Conservation (phyloP, 1,140 invertebrate genomes). For the Scaptodrosophila lebanonensis region DNA sequence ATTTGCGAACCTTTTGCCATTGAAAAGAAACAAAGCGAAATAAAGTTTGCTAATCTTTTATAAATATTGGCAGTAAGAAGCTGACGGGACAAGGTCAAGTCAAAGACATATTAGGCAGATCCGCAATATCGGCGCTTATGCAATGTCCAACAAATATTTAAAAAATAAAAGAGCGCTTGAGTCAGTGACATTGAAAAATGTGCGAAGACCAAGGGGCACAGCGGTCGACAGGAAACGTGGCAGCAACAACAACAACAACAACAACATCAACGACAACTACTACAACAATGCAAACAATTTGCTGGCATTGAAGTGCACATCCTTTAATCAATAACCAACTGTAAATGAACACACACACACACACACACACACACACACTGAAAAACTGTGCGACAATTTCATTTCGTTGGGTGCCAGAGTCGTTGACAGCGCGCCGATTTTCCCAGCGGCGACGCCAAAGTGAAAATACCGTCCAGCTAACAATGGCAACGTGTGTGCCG, state of each 20-base stretch:
- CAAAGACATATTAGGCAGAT: neutral
- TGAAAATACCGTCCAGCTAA: slow-evolving; percentile 17
- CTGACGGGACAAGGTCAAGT: slow-evolving; percentile 32
- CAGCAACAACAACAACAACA: slow-evolving; percentile 6
- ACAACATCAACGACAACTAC: too few relatives aligned
- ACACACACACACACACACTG: too few relatives aligned
- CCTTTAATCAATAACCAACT: slow-evolving; percentile 7
- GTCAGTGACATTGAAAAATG: slow-evolving; percentile 30
- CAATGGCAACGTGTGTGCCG: too few relatives aligned
- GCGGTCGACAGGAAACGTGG: neutral
- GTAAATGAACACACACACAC: too few relatives aligned
- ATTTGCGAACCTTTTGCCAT: slow-evolving; percentile 20
- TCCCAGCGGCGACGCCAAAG: slow-evolving; percentile 34
- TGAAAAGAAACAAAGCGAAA: too few relatives aligned
- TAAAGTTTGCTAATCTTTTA: slow-evolving; percentile 31
- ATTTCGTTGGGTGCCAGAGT: slow-evolving; percentile 27
- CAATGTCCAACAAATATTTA: slow-evolving; percentile 11
- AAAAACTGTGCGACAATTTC: slow-evolving; percentile 7
- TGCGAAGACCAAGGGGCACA: neutral
- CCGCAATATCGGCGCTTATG: slow-evolving; percentile 13
- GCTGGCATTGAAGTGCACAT: slow-evolving; percentile 24
- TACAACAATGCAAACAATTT: neutral
- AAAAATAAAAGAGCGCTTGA: too few relatives aligned
- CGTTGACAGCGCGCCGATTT: slow-evolving; percentile 32
- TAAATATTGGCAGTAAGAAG: slow-evolving; percentile 38